phyloP scores from a whole-genome alignment of 2,888 invertebrate species.

The Volucella bombylans region DNA sequence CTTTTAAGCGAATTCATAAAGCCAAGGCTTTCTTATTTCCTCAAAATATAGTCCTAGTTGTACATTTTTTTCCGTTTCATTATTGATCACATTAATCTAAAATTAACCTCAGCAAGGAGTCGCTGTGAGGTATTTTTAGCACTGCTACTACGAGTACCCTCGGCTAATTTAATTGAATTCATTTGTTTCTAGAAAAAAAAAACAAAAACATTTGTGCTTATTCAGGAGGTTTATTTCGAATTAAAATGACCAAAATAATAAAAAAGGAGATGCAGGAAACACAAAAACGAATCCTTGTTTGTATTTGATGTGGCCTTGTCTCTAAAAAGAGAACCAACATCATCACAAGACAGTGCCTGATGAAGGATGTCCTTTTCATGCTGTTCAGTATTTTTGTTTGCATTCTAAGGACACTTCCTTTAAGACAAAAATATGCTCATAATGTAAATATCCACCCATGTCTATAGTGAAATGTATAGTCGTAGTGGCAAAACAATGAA shows the following conservation, averaged over 20 bases:
- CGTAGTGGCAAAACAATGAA: conserved; percentile 48
- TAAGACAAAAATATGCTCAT: conserved; percentile 6
- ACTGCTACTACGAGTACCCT: background rate
- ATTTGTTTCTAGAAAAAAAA: conserved; percentile 38
- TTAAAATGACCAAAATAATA: conserved; percentile 13
- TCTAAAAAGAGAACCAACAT: conserved; percentile 65
- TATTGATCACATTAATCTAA: too few relatives aligned
- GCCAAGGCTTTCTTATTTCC: background rate
- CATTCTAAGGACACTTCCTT: conserved; percentile 50
- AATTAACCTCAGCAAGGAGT: too few relatives aligned
- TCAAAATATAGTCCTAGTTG: background rate
- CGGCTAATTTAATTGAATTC: conserved; percentile 55
- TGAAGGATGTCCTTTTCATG: conserved; percentile 70
- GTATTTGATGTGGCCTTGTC: conserved; percentile 52
- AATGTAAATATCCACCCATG: conserved; percentile 15
- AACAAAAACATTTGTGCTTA: conserved; percentile 57
- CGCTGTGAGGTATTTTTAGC: background rate
- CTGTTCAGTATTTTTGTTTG: conserved; percentile 60
- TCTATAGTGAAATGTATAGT: conserved; percentile 10
- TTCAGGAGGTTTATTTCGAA: conserved; percentile 14
- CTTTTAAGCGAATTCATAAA: background rate
- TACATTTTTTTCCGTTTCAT: too few relatives aligned
- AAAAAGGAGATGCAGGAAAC: conserved; percentile 11
- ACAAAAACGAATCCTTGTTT: conserved; percentile 35
- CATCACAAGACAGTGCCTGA: conserved; percentile 39